Conservation (phyloP, 2,888 invertebrate genomes). For the Spodoptera picta region DNA sequence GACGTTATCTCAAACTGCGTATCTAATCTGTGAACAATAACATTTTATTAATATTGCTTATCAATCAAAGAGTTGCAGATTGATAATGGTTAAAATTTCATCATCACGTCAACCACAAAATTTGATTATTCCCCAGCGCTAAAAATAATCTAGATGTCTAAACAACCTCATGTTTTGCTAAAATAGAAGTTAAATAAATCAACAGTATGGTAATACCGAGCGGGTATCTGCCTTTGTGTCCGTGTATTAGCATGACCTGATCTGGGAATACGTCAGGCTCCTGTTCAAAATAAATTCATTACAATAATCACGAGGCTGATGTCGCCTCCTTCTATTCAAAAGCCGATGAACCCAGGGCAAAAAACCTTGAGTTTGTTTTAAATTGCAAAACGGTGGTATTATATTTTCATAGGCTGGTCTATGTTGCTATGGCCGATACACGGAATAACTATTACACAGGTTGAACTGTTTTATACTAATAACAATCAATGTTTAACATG, state of each 20-base stretch:
- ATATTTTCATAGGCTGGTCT: conserved; percentile 39
- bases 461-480: neutral
- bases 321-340: conserved; percentile 33
- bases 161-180: too few species aligned
- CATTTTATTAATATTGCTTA: neutral
- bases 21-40: conserved; percentile 70
- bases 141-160: too few species aligned
- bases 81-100: too few species aligned
- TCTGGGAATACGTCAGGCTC: neutral
- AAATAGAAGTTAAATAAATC: too few species aligned
- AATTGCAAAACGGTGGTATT: conserved; percentile 57
- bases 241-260: neutral
- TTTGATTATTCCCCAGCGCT: too few species aligned
- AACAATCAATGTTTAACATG: too few species aligned
- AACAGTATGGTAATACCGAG: too few species aligned
- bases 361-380: conserved; percentile 64
- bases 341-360: conserved; percentile 61
- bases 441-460: conserved; percentile 15
- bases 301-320: conserved; percentile 13
- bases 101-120: too few species aligned
- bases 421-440: conserved; percentile 6
- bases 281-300: conserved; percentile 9
- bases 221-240: too few species aligned
- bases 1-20: conserved; percentile 79
- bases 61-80: neutral